Percentiles rank a stretch among this genome's conserved stretches.
phyloP scores from a whole-genome alignment of 2,113 vertebrate species.

The Corapipo altera region DNA sequence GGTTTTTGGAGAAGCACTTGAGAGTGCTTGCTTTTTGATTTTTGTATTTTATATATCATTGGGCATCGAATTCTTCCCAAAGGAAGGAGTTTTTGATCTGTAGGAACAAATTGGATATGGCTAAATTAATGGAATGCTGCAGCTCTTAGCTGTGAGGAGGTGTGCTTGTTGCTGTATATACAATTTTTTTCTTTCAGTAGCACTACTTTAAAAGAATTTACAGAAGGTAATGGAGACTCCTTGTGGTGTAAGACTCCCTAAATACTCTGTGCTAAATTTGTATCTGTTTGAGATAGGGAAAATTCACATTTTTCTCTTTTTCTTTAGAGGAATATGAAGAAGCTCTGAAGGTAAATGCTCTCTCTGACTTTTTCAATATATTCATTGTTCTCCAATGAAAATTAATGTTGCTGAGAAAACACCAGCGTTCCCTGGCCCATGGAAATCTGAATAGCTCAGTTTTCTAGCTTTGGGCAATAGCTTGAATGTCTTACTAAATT shows the following conservation, averaged over 20 bases:
- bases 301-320: slow-evolving; percentile 34
- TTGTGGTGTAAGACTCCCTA: neutral
- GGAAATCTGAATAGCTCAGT: neutral
- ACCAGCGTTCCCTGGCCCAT: neutral
- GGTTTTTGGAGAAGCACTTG: neutral
- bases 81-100: neutral
- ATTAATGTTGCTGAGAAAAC: neutral
- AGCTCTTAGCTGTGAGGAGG: neutral
- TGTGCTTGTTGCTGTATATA: neutral
- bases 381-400: neutral
- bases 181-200: neutral
- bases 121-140: neutral
- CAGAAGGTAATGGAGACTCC: neutral
- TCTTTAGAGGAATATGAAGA: slow-evolving; percentile 94
- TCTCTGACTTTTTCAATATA: slow-evolving; percentile 1
- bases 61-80: neutral
- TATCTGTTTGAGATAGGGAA: neutral
- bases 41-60: neutral
- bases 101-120: neutral
- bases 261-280: neutral
- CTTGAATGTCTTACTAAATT: neutral
- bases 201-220: neutral
- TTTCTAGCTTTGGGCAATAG: neutral
- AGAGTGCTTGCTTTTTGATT: neutral
- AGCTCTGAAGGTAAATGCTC: slow-evolving; percentile 89